A percentile compares a stretch with the other conserved stretches of the same genome.
These are phyloP conservation scores for Apis mellifera DNA, from an alignment of 1,140 invertebrate species.

Conservation along the genomic window Amel_HAv3.1 CM009944.2:9071001-9071500, in stretches of 20 bases:
- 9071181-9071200: conserved; percentile 60
- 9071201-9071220: conserved; percentile 74
- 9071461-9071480: conserved; percentile 34
- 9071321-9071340: conserved; percentile 75
- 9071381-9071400: conserved; percentile 22
- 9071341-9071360: conserved; percentile 39
- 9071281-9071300: conserved; percentile 80
- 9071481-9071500: conserved; percentile 44
- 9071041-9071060: neutral
- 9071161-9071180: neutral
- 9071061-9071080: neutral
- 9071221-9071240: conserved; percentile 81
- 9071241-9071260: conserved; percentile 82
- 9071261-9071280: conserved; percentile 81
- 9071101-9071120: too few species aligned
- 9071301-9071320: conserved; percentile 78
- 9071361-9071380: neutral
- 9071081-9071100: too few species aligned
- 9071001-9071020: neutral
- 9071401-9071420: conserved; percentile 43
- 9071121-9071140: too few species aligned
- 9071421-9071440: conserved; percentile 38
- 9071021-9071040: too few species aligned
- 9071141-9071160: neutral
- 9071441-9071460: conserved; percentile 51